These are phyloP conservation scores for Caenorhabditis sp. DNA, from an alignment of 2,888 invertebrate species.

Conservation along the genomic window DNA sequence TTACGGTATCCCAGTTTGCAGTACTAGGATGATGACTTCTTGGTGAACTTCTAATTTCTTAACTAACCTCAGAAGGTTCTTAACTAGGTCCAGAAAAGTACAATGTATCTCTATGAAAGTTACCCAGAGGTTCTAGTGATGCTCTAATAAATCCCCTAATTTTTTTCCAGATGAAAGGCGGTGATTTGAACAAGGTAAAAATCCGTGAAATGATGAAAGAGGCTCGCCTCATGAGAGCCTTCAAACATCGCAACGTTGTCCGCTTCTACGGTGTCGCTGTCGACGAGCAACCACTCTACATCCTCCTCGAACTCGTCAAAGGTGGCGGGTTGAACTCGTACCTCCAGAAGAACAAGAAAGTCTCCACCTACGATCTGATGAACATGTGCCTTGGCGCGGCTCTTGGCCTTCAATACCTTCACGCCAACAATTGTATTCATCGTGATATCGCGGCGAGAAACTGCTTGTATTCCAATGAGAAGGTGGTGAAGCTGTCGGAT, in stretches of 20 bases:
- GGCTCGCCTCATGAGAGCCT: slow-evolving; percentile 40
- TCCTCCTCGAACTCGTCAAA: slow-evolving; percentile 42
- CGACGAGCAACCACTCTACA: slow-evolving; percentile 44
- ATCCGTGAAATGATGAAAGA: slow-evolving; percentile 51
- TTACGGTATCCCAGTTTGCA: no score
- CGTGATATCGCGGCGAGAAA: slow-evolving; percentile 37
- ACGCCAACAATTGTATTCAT: slow-evolving; percentile 32
- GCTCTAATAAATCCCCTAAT: no score
- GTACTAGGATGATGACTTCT: no score
- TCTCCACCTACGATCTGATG: slow-evolving; percentile 2
- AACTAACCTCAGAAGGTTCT: no score
- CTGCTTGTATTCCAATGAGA: slow-evolving; percentile 13
- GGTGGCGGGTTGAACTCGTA: slow-evolving; percentile 24
- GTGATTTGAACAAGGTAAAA: slow-evolving; percentile 32
- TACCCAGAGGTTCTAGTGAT: no score
- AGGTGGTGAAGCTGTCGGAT: slow-evolving; percentile 40
- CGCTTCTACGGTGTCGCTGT: slow-evolving; percentile 44
- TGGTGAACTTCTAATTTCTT: no score
- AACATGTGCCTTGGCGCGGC: slow-evolving; percentile 19
- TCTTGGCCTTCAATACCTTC: slow-evolving; percentile 25
- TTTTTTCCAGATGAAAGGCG: slow-evolving; percentile 19
- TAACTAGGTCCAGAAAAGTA: no score
- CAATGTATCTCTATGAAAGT: no score
- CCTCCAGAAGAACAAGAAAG: slow-evolving; percentile 9
- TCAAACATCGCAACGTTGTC: slow-evolving; percentile 43